Conservation (phyloP, 2,888 invertebrate genomes). For the Caenorhabditis sp. region DNA sequence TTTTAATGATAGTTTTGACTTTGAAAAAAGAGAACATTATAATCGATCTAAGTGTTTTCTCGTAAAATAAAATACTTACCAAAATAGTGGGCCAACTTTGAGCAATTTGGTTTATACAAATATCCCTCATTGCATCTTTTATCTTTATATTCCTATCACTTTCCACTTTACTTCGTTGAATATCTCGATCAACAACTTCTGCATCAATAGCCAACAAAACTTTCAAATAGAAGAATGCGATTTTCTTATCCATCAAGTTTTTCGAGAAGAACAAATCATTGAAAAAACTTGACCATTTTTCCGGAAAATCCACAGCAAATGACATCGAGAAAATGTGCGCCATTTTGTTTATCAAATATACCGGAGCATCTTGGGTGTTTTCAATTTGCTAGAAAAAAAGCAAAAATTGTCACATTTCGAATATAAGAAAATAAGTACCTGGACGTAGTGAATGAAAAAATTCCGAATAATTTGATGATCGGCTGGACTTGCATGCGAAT, state of each 20-base stretch:
- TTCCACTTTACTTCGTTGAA: slow-evolving; percentile 72
- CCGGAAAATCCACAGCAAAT: slow-evolving; percentile 75
- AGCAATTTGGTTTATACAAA: slow-evolving; percentile 74
- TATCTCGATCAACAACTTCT: slow-evolving; percentile 75
- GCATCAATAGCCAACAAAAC: slow-evolving; percentile 75
- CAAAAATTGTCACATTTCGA: not conserved
- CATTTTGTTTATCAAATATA: slow-evolving; percentile 75
- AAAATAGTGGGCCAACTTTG: slow-evolving; percentile 76
- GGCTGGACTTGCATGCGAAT: slow-evolving; percentile 15
- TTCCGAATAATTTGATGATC: slow-evolving; percentile 40
- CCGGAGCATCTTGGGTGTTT: slow-evolving; percentile 53
- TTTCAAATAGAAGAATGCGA: slow-evolving; percentile 74
- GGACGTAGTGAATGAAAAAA: slow-evolving; percentile 53
- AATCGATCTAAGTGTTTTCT: not conserved
- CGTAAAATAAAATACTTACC: slow-evolving; percentile 66
- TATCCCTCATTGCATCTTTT: slow-evolving; percentile 76
- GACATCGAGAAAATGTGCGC: slow-evolving; percentile 75
- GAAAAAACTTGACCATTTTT: slow-evolving; percentile 75
- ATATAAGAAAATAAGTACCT: slow-evolving; percentile 18
- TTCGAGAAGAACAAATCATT: slow-evolving; percentile 70
- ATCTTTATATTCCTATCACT: slow-evolving; percentile 75
- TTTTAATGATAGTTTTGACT: too few species aligned
- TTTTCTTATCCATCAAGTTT: slow-evolving; percentile 24
- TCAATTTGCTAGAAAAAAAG: slow-evolving; percentile 4
- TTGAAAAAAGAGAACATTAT: too few species aligned